phyloP scores from a whole-genome alignment of 2,888 invertebrate genomes.

The Acronicta leporina region DNA sequence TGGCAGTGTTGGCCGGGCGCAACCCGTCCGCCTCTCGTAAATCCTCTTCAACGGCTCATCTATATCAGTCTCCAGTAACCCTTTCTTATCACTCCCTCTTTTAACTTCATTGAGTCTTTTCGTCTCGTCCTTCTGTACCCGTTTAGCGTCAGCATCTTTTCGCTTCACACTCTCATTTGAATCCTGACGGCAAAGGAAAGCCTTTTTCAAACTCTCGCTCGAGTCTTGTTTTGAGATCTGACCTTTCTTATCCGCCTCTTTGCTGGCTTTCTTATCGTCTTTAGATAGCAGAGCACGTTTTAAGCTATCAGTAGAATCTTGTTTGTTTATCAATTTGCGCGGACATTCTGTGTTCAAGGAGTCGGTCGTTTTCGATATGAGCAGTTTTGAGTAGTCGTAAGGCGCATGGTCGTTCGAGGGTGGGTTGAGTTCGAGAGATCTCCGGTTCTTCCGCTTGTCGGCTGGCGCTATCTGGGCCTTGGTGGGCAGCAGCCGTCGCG shows the following conservation, averaged over 20 bases:
- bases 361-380: slow-evolving; percentile 86
- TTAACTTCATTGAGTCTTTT: slow-evolving; percentile 76
- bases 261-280: slow-evolving; percentile 79
- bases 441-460: slow-evolving; percentile 83
- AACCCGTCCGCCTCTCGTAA: slow-evolving; percentile 84
- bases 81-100: slow-evolving; percentile 82
- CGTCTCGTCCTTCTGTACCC: slow-evolving; percentile 73
- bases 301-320: slow-evolving; percentile 83
- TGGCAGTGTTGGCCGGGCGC: slow-evolving; percentile 80
- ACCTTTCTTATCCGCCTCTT: slow-evolving; percentile 76
- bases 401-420: slow-evolving; percentile 76
- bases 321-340: slow-evolving; percentile 81
- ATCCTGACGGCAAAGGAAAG: slow-evolving; percentile 79
- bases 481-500: slow-evolving; percentile 82
- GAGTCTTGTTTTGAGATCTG: slow-evolving; percentile 80
- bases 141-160: slow-evolving; percentile 77
- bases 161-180: slow-evolving; percentile 83
- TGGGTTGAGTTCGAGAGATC: slow-evolving; percentile 85
- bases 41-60: slow-evolving; percentile 82
- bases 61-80: slow-evolving; percentile 81
- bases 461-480: slow-evolving; percentile 85
- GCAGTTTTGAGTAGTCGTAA: slow-evolving; percentile 84
- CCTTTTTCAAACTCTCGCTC: slow-evolving; percentile 82
- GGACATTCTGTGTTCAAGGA: slow-evolving; percentile 85
- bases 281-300: slow-evolving; percentile 81